Percentiles rank a stretch among this genome's conserved stretches.
Conservation (phyloP, 2,113 vertebrate species). For the Dolichotis patagonum region DNA sequence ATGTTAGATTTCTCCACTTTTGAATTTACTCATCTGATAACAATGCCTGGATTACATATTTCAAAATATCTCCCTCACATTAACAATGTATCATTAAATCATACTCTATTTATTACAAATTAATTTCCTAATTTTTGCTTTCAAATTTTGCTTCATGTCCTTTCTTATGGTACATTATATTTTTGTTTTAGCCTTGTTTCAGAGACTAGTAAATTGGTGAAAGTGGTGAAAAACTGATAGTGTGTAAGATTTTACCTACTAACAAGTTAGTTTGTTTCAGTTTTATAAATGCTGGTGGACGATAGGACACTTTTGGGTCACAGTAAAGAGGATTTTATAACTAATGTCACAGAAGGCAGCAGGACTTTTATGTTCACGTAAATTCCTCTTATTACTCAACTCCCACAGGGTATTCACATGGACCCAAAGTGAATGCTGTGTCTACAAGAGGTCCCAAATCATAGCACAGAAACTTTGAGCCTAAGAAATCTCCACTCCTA, state of each 20-base stretch:
- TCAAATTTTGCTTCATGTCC: background rate
- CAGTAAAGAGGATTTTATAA: background rate
- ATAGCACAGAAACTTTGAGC: background rate
- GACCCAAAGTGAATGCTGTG: background rate
- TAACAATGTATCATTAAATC: background rate
- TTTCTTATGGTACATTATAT: background rate
- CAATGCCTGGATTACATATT: background rate
- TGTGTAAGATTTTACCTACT: background rate
- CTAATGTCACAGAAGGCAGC: background rate
- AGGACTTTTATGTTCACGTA: background rate
- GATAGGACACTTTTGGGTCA: background rate
- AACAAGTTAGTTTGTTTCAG: background rate
- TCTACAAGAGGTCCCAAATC: background rate
- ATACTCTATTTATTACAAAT: background rate
- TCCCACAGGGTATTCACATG: background rate
- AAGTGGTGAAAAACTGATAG: background rate
- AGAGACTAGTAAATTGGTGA: background rate
- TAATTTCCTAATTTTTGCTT: background rate
- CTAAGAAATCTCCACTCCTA: background rate
- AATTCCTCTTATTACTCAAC: background rate
- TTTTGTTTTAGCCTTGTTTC: background rate
- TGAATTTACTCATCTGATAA: background rate
- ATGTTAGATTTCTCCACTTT: background rate
- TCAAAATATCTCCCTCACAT: background rate
- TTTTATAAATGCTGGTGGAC: background rate